phyloP scores from a whole-genome alignment of 2,797 vertebrate genomes.

The Euthynnus affinis region DNA sequence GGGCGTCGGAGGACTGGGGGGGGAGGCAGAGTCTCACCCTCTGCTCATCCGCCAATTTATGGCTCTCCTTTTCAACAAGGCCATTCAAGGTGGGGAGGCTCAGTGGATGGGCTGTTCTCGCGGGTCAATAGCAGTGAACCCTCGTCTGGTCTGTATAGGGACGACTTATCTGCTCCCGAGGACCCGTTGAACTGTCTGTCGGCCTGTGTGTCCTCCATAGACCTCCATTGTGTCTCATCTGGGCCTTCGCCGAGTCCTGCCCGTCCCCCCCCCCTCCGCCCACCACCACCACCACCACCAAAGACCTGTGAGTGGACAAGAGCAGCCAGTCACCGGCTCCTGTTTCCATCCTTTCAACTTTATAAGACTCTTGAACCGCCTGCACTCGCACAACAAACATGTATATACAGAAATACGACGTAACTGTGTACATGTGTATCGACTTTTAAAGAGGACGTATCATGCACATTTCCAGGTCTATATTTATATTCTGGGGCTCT shows the following conservation, averaged over 20 bases:
- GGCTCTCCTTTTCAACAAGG: constrained; percentile 78
- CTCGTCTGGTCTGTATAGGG: constrained; percentile 58
- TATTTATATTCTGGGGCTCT: not conserved
- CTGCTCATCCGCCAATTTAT: constrained; percentile 79
- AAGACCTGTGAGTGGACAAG: constrained; percentile 46
- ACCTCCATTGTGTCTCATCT: constrained; percentile 55
- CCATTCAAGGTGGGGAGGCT: constrained; percentile 78
- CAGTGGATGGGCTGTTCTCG: constrained; percentile 64
- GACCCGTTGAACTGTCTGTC: constrained; percentile 73
- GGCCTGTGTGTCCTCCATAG: constrained; percentile 62
- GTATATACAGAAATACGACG: not conserved
- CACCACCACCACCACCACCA: too few species aligned
- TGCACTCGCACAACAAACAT: not conserved
- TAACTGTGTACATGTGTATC: not conserved
- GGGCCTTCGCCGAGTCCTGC: constrained; percentile 20
- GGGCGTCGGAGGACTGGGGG: too few species aligned
- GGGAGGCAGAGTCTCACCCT: constrained; percentile 53
- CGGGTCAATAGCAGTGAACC: constrained; percentile 71
- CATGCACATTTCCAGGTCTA: too few species aligned
- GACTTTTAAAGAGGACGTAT: not conserved
- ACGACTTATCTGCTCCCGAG: constrained; percentile 71
- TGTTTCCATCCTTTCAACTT: constrained; percentile 50
- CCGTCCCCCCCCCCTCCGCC: constrained; percentile 9
- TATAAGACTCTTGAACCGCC: constrained; percentile 15
- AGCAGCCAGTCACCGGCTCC: constrained; percentile 51